Percentiles rank a stretch among this genome's conserved stretches.
phyloP scores from a whole-genome alignment of 2,113 vertebrate species.

The Odontophorus gujanensis region DNA sequence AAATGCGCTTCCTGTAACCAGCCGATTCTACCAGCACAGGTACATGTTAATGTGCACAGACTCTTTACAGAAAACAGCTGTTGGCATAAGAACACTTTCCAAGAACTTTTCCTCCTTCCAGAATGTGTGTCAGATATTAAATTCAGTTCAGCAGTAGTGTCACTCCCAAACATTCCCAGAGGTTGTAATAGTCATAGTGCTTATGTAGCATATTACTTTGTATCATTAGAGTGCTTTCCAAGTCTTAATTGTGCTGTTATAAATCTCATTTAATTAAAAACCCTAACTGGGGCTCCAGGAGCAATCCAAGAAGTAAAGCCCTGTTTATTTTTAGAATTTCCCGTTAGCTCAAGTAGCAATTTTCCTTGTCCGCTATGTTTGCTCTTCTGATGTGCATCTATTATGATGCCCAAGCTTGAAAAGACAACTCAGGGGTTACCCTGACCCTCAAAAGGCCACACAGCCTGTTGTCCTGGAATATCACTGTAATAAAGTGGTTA shows the following conservation, averaged over 20 bases:
- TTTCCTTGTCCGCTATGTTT: background rate
- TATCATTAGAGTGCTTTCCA: conserved; percentile 29
- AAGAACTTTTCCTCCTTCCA: background rate
- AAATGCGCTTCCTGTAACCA: conserved; percentile 97
- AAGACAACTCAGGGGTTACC: background rate
- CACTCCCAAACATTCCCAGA: background rate
- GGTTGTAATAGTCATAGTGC: background rate
- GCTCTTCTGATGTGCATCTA: background rate
- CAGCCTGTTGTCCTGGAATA: background rate
- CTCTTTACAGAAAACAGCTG: background rate
- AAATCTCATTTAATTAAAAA: conserved; percentile 2
- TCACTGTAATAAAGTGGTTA: background rate
- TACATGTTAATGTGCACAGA: conserved; percentile 53
- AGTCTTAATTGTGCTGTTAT: background rate
- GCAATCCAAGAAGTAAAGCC: background rate
- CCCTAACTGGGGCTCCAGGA: background rate
- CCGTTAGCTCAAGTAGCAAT: background rate
- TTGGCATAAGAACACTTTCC: background rate
- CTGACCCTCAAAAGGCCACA: background rate
- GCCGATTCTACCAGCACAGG: conserved; percentile 97
- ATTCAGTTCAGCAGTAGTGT: background rate
- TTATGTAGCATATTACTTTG: background rate
- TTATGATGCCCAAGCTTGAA: background rate
- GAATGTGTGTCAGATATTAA: background rate
- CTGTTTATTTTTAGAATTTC: conserved; percentile 12